Evolutionary conservation across 2,888 invertebrate genomes (phyloP).

Genomic region (Boloria selene): DNA sequence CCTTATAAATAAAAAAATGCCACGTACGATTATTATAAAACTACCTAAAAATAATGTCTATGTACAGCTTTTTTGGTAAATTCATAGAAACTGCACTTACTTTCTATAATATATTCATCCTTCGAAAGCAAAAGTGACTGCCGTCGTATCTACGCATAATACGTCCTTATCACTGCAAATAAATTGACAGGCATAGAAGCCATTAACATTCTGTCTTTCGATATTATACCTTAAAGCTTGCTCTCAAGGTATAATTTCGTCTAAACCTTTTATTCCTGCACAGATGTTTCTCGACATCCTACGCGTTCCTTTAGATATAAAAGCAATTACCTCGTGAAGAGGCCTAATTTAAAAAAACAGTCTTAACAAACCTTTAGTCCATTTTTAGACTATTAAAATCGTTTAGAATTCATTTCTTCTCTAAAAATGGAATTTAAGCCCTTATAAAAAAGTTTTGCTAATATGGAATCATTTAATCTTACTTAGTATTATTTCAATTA

Average conservation of each 20-base stretch:
- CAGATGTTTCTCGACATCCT: slow-evolving; percentile 9
- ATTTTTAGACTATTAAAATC: neutral
- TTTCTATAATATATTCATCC: slow-evolving; percentile 19
- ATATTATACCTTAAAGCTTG: neutral
- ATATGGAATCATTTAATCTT: too few species aligned
- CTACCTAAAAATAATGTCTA: slow-evolving; percentile 29
- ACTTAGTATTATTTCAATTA: too few species aligned
- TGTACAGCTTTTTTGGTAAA: slow-evolving; percentile 38
- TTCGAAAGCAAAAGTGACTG: slow-evolving; percentile 24
- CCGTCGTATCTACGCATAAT: slow-evolving; percentile 17
- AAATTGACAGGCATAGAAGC: slow-evolving; percentile 13
- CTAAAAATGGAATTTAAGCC: neutral
- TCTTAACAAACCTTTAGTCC: neutral
- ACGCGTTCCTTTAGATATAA: slow-evolving; percentile 12
- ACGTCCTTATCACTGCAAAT: slow-evolving; percentile 19
- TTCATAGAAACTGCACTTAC: slow-evolving; percentile 27
- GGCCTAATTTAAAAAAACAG: slow-evolving; percentile 5
- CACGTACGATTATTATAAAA: slow-evolving; percentile 30
- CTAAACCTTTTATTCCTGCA: neutral
- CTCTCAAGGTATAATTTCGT: neutral
- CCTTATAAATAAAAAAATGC: slow-evolving; percentile 36
- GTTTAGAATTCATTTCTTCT: neutral
- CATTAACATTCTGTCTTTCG: neutral
- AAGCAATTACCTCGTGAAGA: slow-evolving; percentile 18
- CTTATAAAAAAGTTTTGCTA: neutral